These are phyloP conservation scores for Cataglyphis altisquamis DNA, from an alignment of 2,888 invertebrate genomes.

Conservation along the genomic window DNA sequence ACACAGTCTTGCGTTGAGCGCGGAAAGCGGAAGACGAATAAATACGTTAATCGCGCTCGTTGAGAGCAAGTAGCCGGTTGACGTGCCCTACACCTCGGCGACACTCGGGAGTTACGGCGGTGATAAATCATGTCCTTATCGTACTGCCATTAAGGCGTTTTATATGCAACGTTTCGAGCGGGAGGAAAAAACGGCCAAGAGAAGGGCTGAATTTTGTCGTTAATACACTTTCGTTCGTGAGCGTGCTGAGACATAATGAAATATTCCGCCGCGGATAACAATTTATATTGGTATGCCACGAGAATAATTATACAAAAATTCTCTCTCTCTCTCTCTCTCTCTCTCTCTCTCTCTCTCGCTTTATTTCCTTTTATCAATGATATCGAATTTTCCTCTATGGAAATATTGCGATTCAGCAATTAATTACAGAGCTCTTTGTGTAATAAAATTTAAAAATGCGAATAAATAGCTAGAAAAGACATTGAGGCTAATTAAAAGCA, in stretches of 20 bases:
- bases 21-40: conserved; percentile 48
- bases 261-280: conserved; percentile 49
- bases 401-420: background rate
- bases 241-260: conserved; percentile 48
- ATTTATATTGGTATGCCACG: conserved; percentile 35
- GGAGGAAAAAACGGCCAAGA: conserved; percentile 10
- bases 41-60: conserved; percentile 61
- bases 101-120: conserved; percentile 54
- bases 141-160: conserved; percentile 58
- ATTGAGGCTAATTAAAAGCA: background rate
- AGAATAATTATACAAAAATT: conserved; percentile 31
- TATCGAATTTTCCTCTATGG: background rate
- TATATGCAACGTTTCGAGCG: conserved; percentile 47
- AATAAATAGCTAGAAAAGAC: background rate
- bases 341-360: background rate
- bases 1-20: conserved; percentile 8
- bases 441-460: background rate
- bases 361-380: conserved; percentile 10
- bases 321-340: too few relatives aligned
- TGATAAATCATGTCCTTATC: conserved; percentile 62
- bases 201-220: conserved; percentile 44
- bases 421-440: background rate
- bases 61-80: conserved; percentile 61
- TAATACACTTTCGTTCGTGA: conserved; percentile 51
- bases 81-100: conserved; percentile 55